Percentiles rank a stretch among this genome's conserved stretches.
These are phyloP conservation scores for Biston stratarius DNA, from an alignment of 2,888 invertebrate species.

Conservation along the genomic window DNA sequence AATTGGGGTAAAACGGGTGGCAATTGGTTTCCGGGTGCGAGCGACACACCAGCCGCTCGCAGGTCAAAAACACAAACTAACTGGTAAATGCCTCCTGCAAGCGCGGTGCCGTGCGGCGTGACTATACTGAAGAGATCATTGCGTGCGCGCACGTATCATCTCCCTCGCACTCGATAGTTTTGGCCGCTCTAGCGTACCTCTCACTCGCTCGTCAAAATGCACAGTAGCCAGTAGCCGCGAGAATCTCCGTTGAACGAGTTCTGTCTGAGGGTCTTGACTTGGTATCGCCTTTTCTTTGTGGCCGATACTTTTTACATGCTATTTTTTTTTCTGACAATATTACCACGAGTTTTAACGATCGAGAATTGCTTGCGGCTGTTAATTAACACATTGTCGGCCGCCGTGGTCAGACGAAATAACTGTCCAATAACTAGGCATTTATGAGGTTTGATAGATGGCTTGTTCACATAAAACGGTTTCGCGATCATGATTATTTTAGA, in stretches of 20 bases:
- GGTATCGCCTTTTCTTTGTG: conserved; percentile 75
- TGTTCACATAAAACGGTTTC: conserved; percentile 34
- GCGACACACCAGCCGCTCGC: conserved; percentile 77
- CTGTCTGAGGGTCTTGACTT: conserved; percentile 75
- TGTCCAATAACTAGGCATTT: conserved; percentile 42
- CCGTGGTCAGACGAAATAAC: conserved; percentile 57
- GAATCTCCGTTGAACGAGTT: conserved; percentile 80
- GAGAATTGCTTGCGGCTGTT: conserved; percentile 69
- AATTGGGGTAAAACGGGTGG: conserved; percentile 75
- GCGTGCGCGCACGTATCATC: conserved; percentile 69
- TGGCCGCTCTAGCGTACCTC: conserved; percentile 30
- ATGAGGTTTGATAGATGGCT: conserved; percentile 37
- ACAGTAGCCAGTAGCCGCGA: conserved; percentile 80
- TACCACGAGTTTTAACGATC: conserved; percentile 73
- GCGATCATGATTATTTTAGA: conserved; percentile 26
- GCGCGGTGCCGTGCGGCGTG: conserved; percentile 56
- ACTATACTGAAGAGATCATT: conserved; percentile 69
- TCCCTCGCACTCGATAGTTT: conserved; percentile 17
- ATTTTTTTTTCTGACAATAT: conserved; percentile 71
- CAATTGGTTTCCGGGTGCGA: conserved; percentile 67
- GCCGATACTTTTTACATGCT: conserved; percentile 73
- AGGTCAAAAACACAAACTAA: conserved; percentile 81
- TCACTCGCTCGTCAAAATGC: conserved; percentile 60
- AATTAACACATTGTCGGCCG: conserved; percentile 71
- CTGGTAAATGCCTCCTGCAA: conserved; percentile 76